Evolutionary conservation across 2,888 invertebrate species (phyloP).

Genomic region (Pyralis farinalis): DNA sequence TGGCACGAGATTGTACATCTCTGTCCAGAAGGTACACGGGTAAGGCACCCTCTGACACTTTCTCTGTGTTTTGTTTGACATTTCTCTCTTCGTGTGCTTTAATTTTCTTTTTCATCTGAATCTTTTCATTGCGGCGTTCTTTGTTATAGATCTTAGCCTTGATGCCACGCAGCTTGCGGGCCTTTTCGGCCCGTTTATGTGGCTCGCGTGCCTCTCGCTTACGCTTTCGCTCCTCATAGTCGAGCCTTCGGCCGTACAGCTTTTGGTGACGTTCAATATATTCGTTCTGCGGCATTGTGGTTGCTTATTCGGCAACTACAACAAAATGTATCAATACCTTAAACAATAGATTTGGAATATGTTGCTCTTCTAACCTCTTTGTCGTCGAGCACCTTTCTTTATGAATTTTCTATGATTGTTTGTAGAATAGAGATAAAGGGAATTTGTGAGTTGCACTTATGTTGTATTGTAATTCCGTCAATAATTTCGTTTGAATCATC

Average conservation of each 20-base stretch:
- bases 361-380: constrained; percentile 41
- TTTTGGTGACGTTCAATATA: constrained; percentile 99
- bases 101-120: constrained; percentile 99
- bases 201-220: constrained; percentile 97
- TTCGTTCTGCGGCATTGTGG: constrained; percentile 98
- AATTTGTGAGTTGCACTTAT: no score
- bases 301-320: constrained; percentile 78
- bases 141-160: constrained; percentile 99
- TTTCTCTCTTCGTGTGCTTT: constrained; percentile 98
- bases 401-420: no score
- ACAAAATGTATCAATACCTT: constrained; percentile 59
- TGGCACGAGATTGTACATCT: constrained; percentile 95
- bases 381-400: neutral
- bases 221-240: constrained; percentile 98
- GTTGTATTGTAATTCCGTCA: neutral
- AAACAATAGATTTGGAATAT: constrained; percentile 31
- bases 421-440: no score
- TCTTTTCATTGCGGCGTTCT: constrained; percentile 97
- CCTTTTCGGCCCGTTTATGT: constrained; percentile 94
- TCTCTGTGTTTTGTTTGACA: constrained; percentile 91
- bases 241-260: constrained; percentile 96
- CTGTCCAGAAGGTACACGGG: constrained; percentile 99
- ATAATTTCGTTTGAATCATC: neutral
- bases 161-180: constrained; percentile 94
- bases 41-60: constrained; percentile 93